phyloP scores from a whole-genome alignment of 37 sponge, comb jelly and placozoan genomes.

The Hormiphora californensis region DNA sequence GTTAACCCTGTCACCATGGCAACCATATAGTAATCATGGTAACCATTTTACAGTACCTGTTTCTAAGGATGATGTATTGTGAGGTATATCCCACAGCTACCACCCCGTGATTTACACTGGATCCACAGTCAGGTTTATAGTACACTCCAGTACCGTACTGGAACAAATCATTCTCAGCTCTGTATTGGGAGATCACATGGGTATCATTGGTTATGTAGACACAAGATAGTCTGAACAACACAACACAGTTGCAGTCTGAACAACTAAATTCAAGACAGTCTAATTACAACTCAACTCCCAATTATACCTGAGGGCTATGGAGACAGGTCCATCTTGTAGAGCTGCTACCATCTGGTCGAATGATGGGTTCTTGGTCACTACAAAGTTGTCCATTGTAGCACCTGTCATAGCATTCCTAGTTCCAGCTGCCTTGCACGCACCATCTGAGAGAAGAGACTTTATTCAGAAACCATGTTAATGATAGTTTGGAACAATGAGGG shows the following conservation, averaged over 20 bases:
- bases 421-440: background rate
- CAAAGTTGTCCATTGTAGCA: background rate
- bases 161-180: background rate
- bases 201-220: too few relatives aligned
- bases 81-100: background rate
- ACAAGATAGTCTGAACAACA: too few relatives aligned
- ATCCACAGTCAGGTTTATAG: background rate
- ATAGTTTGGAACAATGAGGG: too few relatives aligned
- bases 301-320: background rate
- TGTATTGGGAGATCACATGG: too few relatives aligned
- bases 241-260: too few relatives aligned
- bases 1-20: too few relatives aligned
- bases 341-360: slow-evolving; percentile 24
- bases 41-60: background rate
- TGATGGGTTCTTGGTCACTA: background rate
- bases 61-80: background rate
- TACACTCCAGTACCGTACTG: slow-evolving; percentile 7
- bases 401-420: background rate
- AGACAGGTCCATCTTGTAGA: background rate
- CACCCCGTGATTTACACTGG: background rate
- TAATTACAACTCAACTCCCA: too few relatives aligned
- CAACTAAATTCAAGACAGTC: too few relatives aligned
- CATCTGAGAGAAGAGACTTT: background rate
- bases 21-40: too few relatives aligned
- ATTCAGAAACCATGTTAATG: too few relatives aligned